Conservation (phyloP, 2,888 invertebrate species). For the Agapostemon virescens region DNA sequence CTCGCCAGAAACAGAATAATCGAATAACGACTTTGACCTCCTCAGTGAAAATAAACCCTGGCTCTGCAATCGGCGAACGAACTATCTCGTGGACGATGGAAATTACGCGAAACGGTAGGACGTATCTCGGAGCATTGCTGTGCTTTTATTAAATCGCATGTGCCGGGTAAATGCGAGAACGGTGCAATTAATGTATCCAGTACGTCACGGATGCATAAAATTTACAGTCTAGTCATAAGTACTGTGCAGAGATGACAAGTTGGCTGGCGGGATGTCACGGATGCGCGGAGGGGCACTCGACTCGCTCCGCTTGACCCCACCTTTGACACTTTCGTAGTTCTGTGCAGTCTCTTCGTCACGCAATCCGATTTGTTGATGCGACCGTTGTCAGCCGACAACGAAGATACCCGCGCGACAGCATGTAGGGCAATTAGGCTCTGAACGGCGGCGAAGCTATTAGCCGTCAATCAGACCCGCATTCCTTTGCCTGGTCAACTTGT, state of each 20-base stretch:
- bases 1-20: too few relatives aligned
- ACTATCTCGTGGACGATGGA: not conserved
- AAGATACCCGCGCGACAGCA: not conserved
- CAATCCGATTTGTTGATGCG: not conserved
- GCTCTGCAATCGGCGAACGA: too few relatives aligned
- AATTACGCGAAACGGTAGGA: not conserved
- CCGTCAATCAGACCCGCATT: not conserved
- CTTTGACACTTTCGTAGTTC: constrained; percentile 10
- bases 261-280: constrained; percentile 5
- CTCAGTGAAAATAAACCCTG: too few relatives aligned
- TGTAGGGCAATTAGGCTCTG: constrained; percentile 1
- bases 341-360: not conserved
- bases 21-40: too few relatives aligned
- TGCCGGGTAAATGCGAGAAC: not conserved
- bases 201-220: not conserved
- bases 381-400: not conserved
- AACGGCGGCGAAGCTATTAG: not conserved
- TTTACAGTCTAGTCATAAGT: not conserved
- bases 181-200: not conserved
- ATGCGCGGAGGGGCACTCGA: not conserved
- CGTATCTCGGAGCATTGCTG: not conserved
- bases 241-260: not conserved
- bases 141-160: not conserved
- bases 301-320: constrained; percentile 5
- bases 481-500: not conserved